Evolutionary conservation across 2,113 vertebrate genomes (phyloP).

Genomic region (Charina bottae): DNA sequence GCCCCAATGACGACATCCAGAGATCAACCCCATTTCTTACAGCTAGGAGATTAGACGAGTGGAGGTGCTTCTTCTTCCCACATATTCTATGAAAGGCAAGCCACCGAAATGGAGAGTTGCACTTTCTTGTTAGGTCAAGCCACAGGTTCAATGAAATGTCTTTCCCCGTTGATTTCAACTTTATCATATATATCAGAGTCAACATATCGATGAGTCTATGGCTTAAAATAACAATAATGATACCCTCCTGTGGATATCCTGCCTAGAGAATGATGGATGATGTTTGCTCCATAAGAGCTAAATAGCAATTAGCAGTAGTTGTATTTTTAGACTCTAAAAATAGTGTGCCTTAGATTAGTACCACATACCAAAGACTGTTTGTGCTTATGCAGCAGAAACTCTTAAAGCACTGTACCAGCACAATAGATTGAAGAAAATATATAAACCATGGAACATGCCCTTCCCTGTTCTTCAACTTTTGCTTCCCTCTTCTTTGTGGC

Average conservation of each 20-base stretch:
- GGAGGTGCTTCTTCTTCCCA: background rate
- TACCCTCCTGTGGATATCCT: slow-evolving; percentile 29
- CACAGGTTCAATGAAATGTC: slow-evolving; percentile 7
- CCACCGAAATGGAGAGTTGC: background rate
- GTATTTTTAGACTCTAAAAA: slow-evolving; percentile 42
- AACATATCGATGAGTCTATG: background rate
- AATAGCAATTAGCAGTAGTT: background rate
- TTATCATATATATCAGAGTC: background rate
- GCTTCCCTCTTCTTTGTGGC: background rate
- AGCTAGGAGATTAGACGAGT: background rate
- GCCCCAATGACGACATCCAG: background rate
- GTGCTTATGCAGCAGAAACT: background rate
- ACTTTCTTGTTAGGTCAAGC: background rate
- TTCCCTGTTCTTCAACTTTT: background rate
- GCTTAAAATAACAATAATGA: slow-evolving; percentile 16
- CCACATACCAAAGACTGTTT: background rate
- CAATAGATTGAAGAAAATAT: background rate
- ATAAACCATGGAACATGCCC: background rate
- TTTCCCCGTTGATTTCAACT: background rate
- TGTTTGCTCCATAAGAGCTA: slow-evolving; percentile 30
- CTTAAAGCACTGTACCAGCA: background rate
- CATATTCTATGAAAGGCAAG: background rate
- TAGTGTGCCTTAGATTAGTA: background rate
- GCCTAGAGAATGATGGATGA: slow-evolving; percentile 13
- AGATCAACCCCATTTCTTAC: background rate